Evolutionary conservation across 2,888 invertebrate genomes (phyloP).

Genomic region (Cryptocheilus praepositus): DNA sequence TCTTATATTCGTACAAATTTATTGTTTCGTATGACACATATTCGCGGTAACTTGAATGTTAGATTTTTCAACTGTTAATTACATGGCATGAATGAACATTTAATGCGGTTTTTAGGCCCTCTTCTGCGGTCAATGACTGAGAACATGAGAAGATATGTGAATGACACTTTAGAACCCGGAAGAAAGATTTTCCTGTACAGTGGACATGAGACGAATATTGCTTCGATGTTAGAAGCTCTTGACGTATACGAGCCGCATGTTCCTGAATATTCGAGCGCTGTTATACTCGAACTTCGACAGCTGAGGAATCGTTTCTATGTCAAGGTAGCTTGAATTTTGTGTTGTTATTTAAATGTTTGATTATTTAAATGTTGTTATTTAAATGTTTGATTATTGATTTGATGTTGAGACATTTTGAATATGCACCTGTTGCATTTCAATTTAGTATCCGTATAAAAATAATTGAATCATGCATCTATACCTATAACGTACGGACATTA

Average conservation of each 20-base stretch:
- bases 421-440: too few species aligned
- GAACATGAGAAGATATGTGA: conserved; percentile 72
- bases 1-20: too few species aligned
- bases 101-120: conserved; percentile 75
- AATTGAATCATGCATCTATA: too few species aligned
- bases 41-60: too few species aligned
- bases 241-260: conserved; percentile 78
- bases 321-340: conserved; percentile 72
- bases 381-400: not conserved
- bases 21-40: too few species aligned
- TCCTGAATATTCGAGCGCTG: conserved; percentile 78
- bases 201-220: conserved; percentile 82
- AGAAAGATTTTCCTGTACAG: conserved; percentile 77
- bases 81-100: too few species aligned
- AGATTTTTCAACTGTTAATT: too few species aligned
- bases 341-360: too few species aligned
- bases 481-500: too few species aligned
- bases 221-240: conserved; percentile 78
- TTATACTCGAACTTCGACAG: conserved; percentile 77
- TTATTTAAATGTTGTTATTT: not conserved
- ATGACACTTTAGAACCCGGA: conserved; percentile 63
- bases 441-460: too few species aligned
- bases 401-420: too few species aligned
- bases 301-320: conserved; percentile 70
- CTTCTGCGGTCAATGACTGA: conserved; percentile 76